Percentiles rank a stretch among this genome's conserved stretches.
Evolutionary conservation across 2,113 vertebrate species (phyloP).

Genomic region (Illadopsis cleaveri): DNA sequence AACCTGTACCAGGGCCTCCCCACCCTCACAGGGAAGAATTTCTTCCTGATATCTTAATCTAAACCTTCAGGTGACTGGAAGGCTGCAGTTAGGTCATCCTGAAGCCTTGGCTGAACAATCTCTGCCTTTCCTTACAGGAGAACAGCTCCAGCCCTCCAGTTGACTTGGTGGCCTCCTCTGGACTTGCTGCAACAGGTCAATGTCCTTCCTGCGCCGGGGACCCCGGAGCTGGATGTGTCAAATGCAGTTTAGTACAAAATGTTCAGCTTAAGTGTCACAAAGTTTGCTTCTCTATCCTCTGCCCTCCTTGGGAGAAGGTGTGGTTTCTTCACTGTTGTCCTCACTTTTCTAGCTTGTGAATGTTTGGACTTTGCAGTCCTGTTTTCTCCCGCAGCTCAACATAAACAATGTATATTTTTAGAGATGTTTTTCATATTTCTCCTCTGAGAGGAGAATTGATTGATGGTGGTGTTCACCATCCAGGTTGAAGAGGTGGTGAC

Average conservation of each 20-base stretch:
- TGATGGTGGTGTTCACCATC: too few species aligned
- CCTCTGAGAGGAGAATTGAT: too few species aligned
- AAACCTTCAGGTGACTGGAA: not conserved
- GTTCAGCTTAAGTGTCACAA: fast-evolving
- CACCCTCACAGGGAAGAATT: not conserved
- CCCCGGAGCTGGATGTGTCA: not conserved
- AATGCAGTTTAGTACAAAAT: not conserved
- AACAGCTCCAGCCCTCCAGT: not conserved
- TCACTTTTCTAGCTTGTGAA: too few species aligned
- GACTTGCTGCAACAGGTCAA: not conserved
- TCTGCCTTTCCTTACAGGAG: not conserved
- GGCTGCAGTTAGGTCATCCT: not conserved
- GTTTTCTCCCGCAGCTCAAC: too few species aligned
- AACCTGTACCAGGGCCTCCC: not conserved
- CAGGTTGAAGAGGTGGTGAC: too few species aligned
- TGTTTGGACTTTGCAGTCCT: too few species aligned
- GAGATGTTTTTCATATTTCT: too few species aligned
- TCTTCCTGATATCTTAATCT: not conserved
- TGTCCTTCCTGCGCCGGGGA: not conserved
- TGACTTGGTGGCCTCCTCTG: not conserved
- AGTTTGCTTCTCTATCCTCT: not conserved
- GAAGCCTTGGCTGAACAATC: not conserved
- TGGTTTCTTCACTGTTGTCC: not conserved
- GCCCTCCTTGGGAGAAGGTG: not conserved
- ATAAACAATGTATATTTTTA: too few species aligned